Base-by-base conservation (phyloP, 92 coral and sea anemone genomes). In the Palythoa grandis region DNA sequence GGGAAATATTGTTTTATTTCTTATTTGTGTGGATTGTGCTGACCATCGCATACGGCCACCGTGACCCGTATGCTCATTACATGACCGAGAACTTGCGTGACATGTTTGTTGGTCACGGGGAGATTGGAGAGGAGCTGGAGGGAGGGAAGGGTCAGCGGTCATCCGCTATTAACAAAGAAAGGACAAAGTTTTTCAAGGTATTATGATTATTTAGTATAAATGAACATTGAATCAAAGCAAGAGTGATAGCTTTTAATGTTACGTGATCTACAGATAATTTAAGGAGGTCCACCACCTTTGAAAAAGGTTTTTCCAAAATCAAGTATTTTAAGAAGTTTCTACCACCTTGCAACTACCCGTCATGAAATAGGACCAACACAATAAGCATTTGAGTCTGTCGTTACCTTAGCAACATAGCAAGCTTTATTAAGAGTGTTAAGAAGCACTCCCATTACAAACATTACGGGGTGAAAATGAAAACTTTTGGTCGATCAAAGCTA, bases 11-110 rank as follows among this genome's bases (percentile, higher is more conserved):
- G 24, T 87, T 95, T 65, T 96, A 90, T 75, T 87, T 96, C 72
- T 20, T 96, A 89, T 96, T 96, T 86, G 98, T 95, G 83, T 95
- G 98, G 98, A 83, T 96, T 69, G 98, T 96, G 11, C 86, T 96
- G 23, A 77, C 95, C 77, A 92, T 92, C 60, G 99, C 99, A 11
- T 95, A 96, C 43, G 99, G 95, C 60, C 95, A 96, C 90, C 93
- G 95, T 69, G 99, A 96, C 90, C 98, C 99, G 70, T 91, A 96
- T 82, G 98, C 99, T 61, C 94, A 93, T 78, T 83, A 57, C 72
- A 76, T 96, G 94, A 89, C 98, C 9, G 93, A 90, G 76, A 91
- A 93, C 70, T 86, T 95, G 83, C 91, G 93, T 43, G 91, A 96
- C 76, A 88, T 90, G 78, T 92, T 96, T 70, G 84, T 87, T 40